Evolutionary conservation across 2,888 invertebrate species (phyloP).

Genomic region (Drosophila prostipennis): DNA sequence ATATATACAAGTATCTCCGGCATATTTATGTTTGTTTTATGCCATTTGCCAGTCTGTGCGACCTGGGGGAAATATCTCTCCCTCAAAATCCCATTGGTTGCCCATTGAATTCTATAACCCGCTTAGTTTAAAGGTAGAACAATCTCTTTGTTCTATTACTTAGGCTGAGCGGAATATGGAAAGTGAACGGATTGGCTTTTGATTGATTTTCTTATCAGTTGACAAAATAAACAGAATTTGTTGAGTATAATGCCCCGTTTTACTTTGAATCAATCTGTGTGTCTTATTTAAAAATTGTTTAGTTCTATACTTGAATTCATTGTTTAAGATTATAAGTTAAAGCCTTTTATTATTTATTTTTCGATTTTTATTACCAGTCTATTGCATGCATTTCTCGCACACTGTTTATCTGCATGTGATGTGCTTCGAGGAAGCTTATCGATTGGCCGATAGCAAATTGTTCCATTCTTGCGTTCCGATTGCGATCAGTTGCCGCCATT

Average conservation of each 20-base stretch:
- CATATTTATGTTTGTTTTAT: constrained; percentile 26
- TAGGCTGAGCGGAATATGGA: constrained; percentile 2
- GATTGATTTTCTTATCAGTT: background rate
- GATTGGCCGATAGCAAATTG: constrained; percentile 25
- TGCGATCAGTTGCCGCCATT: constrained; percentile 21
- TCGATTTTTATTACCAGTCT: background rate
- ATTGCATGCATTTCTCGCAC: constrained; percentile 11
- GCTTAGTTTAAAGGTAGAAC: constrained; percentile 32
- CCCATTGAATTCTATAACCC: constrained; percentile 34
- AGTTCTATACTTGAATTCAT: background rate
- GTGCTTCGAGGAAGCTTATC: background rate
- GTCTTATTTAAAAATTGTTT: background rate
- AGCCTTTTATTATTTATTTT: background rate
- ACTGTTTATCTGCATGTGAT: constrained; percentile 9
- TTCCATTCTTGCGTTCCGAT: constrained; percentile 23
- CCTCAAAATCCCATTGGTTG: constrained; percentile 30
- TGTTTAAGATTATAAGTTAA: background rate
- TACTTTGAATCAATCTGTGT: background rate
- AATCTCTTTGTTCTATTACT: constrained; percentile 14
- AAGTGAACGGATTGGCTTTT: background rate
- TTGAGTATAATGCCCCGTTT: background rate
- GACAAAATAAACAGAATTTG: background rate
- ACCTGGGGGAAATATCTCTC: constrained; percentile 11
- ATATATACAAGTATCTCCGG: constrained; percentile 14
- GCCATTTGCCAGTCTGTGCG: constrained; percentile 39